Base-by-base conservation (phyloP, 1,140 invertebrate genomes). In the Acromyrmex charruanus region DNA sequence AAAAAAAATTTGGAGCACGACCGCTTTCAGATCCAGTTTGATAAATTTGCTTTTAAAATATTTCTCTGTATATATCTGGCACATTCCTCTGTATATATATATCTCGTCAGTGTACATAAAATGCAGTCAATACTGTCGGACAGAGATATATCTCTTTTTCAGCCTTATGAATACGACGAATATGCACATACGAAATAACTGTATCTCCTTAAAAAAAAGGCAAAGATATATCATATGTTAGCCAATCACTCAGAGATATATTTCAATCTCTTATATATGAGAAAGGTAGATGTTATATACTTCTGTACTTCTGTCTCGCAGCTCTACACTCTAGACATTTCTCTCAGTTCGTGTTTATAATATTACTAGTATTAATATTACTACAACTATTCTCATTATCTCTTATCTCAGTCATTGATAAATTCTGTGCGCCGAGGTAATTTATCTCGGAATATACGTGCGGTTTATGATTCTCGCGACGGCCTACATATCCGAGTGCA, bases 401-500 rank as follows among this genome's bases (percentile, higher is more conserved):
- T 51, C 35, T n/a, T 3, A 31, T 31, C 3, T 25, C 5, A 31
- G 58, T 63, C 65, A 58, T 25, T 51, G 28, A 75, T 49, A 61
- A 75, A 75, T 44, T 35, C 5, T 58, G 51, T 31, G 66, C 77
- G 49, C 66, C 31, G 53, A 3, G 66, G 7, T 39, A 14, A 58
- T 49, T 84, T 28, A 61, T 75, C 14, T 61, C 18, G n/a, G 25
- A 74, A 61, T n/a, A 51, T 7, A 74, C 39, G 31, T 55, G 58
- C 55, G 44, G 31, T 21, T 82, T 49, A 35, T 21, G 25, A 71
- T 79, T 79, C 66, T 80, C 53, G 21, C 51, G 66, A 59, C 72
- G 72, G 39, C 74, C 80, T 44, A 39, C 51, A 39, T 69, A 65
- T 49, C 10, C 44, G 6, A 89, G 91, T 94, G 93, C 93, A 94